Evolutionary conservation across 2,113 vertebrate genomes (phyloP), one percentile per base, ranked within the genome.

Genomic region (Prunella himalayana): DNA sequence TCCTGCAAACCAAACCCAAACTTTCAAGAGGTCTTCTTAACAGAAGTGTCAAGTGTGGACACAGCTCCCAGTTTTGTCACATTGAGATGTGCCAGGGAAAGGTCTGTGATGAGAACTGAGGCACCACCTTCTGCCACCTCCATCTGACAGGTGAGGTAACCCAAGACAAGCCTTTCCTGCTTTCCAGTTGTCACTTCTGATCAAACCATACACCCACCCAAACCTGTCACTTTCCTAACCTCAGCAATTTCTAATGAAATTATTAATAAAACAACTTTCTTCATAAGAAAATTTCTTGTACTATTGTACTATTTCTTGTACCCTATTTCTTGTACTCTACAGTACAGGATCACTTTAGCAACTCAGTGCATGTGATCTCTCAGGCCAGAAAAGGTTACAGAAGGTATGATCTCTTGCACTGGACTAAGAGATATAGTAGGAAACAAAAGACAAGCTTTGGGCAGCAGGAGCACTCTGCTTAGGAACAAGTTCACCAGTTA

Each of bases 1-100:
- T 66, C 35, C 30, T 8, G 64, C 13, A 28, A 78, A 68, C n/a
- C 11, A 51, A 86, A 70, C 24, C 7, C 24, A 65, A 59, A 35
- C 45, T 47, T 54, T 7, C 1, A 11, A 57, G 79, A 0, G 0
- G 30, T 45, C 50, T 30, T 8, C 27, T 49, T 6, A 66, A 79
- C 0, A 0, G 8, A 49, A 69, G 39, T 16, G 31, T 15, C 7
- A 19, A 19, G 16, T 24, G 6, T 50, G 41, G 57, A 75, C 16
- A 39, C 73, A 44, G 10, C 3, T 84, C 35, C 56, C 75, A 39
- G 7, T 21, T 89, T 10, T 37, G 13, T 21, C 68, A 53, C 54
- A 33, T 0, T 51, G 44, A 60, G 70, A 47, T 0, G 5, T 31
- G 33, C 20, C 75, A 69, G 30, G 9, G 30, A 72, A 82, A 85